Base-by-base conservation (phyloP, 2,113 vertebrate genomes). In the Psephotus haematonotus region DNA sequence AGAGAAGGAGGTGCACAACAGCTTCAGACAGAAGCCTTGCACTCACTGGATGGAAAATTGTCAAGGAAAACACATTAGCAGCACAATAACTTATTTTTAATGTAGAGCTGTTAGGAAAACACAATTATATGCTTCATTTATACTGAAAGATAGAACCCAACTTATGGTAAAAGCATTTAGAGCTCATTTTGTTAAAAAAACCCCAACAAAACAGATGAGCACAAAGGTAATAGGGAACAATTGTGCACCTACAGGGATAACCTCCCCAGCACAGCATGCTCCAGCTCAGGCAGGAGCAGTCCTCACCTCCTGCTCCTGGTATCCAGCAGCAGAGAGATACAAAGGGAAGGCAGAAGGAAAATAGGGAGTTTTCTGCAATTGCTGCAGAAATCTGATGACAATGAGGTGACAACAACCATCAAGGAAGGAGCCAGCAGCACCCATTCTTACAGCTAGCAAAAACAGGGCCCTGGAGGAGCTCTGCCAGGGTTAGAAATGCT, bases 61-160 rank as follows among this genome's bases (percentile, higher is more conserved):
- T 88, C 92, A 93, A 74, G 65, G 86, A 93, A 94, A 96, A 95
- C 29, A 76, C 96, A 96, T 95, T 91, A 89, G 53, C 79, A 68
- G 79, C 92, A 95, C 77, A 44, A 28, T 82, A 97, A 95, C 96
- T 95, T 97, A 71, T 88, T 95, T 98, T 91, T 96, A 97, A 96
- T 89, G 90, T 65, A 72, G 29, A 86, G 76, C 87, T 94, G 87
- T 94, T 97, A 96, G 76, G 91, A 96, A 97, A 97, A 97, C 92
- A 95, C 95, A 96, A 97, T 97, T 95, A 97, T 94, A 95, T 95
- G 97, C 94, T 96, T 97, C 93, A 80, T 83, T 95, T 97, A 82
- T 76, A 88, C 94, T 74, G 86, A 86, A 91, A 95, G 96, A 97
- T 86, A 93, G 33, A 93, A 97, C 60, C 86, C 72, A 80, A 79